These are phyloP conservation scores for Sitophilus oryzae DNA, from an alignment of 1,140 invertebrate species.

Conservation along the genomic window DNA sequence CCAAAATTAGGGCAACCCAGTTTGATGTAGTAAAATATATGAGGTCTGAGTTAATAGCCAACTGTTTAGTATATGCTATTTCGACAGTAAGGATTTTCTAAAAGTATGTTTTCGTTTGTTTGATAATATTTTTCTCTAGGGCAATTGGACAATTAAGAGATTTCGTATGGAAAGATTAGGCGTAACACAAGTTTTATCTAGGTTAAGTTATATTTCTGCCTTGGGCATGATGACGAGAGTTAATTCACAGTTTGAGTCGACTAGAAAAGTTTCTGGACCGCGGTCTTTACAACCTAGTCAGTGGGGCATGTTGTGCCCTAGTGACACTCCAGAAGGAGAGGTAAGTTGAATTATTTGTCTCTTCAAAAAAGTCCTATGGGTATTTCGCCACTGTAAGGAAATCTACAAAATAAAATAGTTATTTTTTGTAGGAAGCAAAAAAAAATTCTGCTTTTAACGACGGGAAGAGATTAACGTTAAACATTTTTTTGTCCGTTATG, in stretches of 20 bases:
- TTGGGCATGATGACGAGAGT: constrained; percentile 99
- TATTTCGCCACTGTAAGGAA: too few species aligned
- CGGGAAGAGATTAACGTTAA: too few species aligned
- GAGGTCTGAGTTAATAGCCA: constrained; percentile 89
- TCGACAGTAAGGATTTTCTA: constrained; percentile 83
- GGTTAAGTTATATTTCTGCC: constrained; percentile 96
- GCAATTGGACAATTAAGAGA: constrained; percentile 98
- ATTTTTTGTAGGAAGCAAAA: too few species aligned
- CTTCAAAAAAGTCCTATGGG: too few species aligned
- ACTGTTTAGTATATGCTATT: constrained; percentile 88
- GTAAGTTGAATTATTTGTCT: constrained; percentile 47
- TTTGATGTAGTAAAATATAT: constrained; percentile 98
- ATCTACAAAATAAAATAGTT: too few species aligned
- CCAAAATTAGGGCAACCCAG: constrained; percentile 90
- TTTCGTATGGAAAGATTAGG: constrained; percentile 98
- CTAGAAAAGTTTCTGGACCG: constrained; percentile 95
- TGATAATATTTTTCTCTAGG: constrained; percentile 52
- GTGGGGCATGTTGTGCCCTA: constrained; percentile 98
- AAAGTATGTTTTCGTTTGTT: too few species aligned
- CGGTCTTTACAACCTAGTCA: constrained; percentile 95
- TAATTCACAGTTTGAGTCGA: constrained; percentile 99
- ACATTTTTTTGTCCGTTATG: too few species aligned
- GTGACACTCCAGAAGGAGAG: constrained; percentile 98
- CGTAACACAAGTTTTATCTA: constrained; percentile 94
- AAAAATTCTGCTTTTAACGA: too few species aligned